phyloP scores from a whole-genome alignment of 2,888 invertebrate species.

The Lasioglossum zephyrum region DNA sequence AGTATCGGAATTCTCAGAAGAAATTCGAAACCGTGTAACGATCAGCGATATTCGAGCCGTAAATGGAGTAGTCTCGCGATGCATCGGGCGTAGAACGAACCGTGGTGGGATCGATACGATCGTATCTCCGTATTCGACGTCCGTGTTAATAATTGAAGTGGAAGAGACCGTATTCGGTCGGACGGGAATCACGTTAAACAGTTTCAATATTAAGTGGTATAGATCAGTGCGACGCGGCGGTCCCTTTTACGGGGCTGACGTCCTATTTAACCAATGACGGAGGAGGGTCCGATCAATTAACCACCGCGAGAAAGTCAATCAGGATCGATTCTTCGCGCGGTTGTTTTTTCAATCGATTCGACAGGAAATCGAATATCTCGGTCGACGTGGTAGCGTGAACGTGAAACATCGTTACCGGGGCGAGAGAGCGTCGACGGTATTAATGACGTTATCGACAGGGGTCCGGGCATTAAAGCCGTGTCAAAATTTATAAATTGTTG shows the following conservation, averaged over 20 bases:
- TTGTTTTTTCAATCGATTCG: neutral
- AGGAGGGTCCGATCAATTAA: neutral
- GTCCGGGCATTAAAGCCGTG: neutral
- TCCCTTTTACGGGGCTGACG: neutral
- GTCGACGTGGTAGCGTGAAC: neutral
- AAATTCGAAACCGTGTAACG: too few species aligned
- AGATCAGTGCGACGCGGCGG: neutral
- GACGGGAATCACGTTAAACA: slow-evolving; percentile 1
- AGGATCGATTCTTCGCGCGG: neutral
- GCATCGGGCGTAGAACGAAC: neutral
- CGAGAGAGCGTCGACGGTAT: neutral
- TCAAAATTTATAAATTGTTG: slow-evolving; percentile 33
- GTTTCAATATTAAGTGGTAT: neutral
- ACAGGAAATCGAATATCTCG: neutral
- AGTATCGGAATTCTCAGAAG: too few species aligned
- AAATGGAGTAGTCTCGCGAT: neutral
- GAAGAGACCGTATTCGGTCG: neutral
- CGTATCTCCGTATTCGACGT: neutral
- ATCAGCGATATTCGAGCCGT: neutral
- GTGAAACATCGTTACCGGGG: neutral
- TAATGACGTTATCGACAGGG: neutral
- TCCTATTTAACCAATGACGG: neutral
- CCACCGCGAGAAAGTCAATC: neutral
- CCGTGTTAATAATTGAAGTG: neutral
- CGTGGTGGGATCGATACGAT: neutral